Evolutionary conservation across 2,113 vertebrate genomes (phyloP), one percentile per base, ranked within the genome.

Genomic region (Oryzias woworae): DNA sequence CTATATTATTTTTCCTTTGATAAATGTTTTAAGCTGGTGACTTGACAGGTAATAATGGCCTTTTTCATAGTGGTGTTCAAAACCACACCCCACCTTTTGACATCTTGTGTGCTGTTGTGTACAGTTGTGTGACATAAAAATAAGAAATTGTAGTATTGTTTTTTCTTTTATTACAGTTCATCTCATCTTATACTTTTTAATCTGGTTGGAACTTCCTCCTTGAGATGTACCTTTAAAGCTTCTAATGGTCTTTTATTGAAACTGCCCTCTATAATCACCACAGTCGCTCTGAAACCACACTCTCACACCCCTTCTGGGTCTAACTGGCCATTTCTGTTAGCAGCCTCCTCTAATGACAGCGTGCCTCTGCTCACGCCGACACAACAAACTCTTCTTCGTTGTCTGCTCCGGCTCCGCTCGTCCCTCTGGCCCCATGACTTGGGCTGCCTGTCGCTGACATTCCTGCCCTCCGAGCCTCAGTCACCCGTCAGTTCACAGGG

Each of bases 371-470:
- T 62, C 62, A 47, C 3, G 17, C 69, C 14, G 61, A 70, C 75
- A 66, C 50, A 24, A 78, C 69, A 47, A 62, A n/a, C 59, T 59
- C 44, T 49, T 1, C 26, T 41, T 63, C 63, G 44, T 46, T 77
- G 26, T 65, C 53, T 66, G 16, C 14, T 5, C 2, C 44, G 44
- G 44, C 44, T 84, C 53, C 75, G 80, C 73, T 80, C 13, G 8
- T 49, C 36, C 72, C 53, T 48, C 57, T n/a, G 64, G 64, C 36
- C 54, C 74, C 54, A 36, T 36, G 36, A 36, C 36, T 45, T 1
- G 53, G 66, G 61, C 73, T 58, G 63, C 59, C 67, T 53, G 41
- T 46, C 73, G 77, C 64, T 77, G 76, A 88, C 88, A 89, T 91
- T 80, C 87, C 61, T 83, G 77, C 85, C 72, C 64, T 78, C 64